phyloP scores from a whole-genome alignment of 1,140 invertebrate species.

The Mactra quadrangularis region DNA sequence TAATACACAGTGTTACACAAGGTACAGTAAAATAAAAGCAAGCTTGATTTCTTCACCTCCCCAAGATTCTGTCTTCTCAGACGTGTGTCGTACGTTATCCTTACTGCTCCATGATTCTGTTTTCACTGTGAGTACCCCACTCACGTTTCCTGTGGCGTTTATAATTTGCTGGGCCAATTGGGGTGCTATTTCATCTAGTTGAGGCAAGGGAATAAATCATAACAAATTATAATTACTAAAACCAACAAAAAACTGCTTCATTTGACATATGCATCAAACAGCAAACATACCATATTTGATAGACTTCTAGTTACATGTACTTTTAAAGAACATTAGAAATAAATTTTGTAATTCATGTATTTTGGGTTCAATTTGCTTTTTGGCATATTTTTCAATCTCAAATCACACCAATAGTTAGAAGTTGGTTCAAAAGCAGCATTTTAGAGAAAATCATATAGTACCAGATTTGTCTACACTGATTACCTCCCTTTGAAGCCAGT shows the following conservation, averaged over 20 bases:
- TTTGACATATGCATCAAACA: conserved; percentile 8
- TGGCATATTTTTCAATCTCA: too few relatives aligned
- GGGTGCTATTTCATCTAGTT: conserved; percentile 71
- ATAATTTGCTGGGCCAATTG: conserved; percentile 74
- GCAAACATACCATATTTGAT: conserved; percentile 19
- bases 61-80: conserved; percentile 79
- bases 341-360: too few relatives aligned
- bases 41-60: conserved; percentile 73
- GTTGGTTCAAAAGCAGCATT: too few relatives aligned
- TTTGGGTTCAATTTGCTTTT: too few relatives aligned
- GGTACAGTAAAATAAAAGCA: conserved; percentile 1
- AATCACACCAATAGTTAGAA: too few relatives aligned
- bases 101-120: conserved; percentile 80
- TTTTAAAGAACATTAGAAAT: too few relatives aligned
- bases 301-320: too few relatives aligned
- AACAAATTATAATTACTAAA: conserved; percentile 33
- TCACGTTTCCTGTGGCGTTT: conserved; percentile 67
- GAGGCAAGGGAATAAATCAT: conserved; percentile 46
- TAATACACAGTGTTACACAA: not conserved
- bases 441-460: too few relatives aligned
- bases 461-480: too few relatives aligned
- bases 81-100: conserved; percentile 74
- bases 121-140: conserved; percentile 76
- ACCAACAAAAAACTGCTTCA: conserved; percentile 27
- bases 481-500: too few relatives aligned